Base-by-base conservation (phyloP, 2,888 invertebrate species). In the Panzeria rudis region DNA sequence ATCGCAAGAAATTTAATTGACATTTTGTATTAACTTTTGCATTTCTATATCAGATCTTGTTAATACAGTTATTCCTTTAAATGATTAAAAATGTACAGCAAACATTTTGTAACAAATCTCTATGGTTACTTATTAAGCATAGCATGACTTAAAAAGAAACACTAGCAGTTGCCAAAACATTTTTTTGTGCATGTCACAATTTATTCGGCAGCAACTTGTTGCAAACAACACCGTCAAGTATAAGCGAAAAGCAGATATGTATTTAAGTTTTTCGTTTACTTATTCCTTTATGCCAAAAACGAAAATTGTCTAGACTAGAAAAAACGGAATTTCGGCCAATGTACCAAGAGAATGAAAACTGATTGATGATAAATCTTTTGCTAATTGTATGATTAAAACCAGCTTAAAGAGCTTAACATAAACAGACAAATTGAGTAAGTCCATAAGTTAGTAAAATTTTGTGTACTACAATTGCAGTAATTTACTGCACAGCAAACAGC, bases 371-470 rank as follows among this genome's bases (percentile, higher is more conserved):
- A 71, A 83, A 82, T 82, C 71, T 82, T 47, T 71, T 64, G 78
- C 61, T 85, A 85, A 85, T 85, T 85, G 82, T 75, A 66, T 59
- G 85, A 79, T 83, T 79, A 75, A 52, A 71, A 52, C 54, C 75
- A 78, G 75, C 71, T 82, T 71, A 75, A 61, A 44, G 52, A 77
- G 50, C 68, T 81, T 59, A 75, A 47, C 20, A 32, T 44, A 59
- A 59, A 50, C 15, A 52, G 47, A 47, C n/a, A 54, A 54, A 80
- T 76, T 77, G 62, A 72, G 25, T 25, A 80, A 84, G 80, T 75
- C 82, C 64, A 78, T 66, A 82, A 82, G 82, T 85, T 78, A 75
- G 50, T 59, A 52, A 78, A 59, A 47, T 85, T 71, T 69, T 71
- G 50, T 61, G 47, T 69, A 73, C 69, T 56, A 72, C 41, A 73